Percentiles rank a stretch among this genome's conserved stretches.
Conservation (phyloP, 2,888 invertebrate species). For the Diogma glabrata region DNA sequence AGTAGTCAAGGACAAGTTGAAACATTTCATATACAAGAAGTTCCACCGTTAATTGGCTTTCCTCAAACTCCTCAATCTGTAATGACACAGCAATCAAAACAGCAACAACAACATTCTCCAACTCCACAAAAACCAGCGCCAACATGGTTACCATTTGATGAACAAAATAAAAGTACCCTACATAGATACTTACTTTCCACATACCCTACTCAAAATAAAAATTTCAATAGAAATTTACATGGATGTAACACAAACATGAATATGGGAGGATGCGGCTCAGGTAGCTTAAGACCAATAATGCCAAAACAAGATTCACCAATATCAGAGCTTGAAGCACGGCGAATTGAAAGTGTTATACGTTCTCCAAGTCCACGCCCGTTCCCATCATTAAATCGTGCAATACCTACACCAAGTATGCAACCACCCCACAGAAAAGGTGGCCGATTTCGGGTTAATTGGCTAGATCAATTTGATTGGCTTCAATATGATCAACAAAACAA, state of each 20-base stretch:
- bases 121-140: slow-evolving; percentile 20
- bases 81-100: slow-evolving; percentile 16
- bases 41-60: slow-evolving; percentile 7
- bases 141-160: slow-evolving; percentile 20
- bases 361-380: slow-evolving; percentile 29
- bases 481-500: slow-evolving; percentile 55
- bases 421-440: slow-evolving; percentile 43
- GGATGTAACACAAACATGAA: neutral
- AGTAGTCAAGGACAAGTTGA: slow-evolving; percentile 19
- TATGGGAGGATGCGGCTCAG: neutral
- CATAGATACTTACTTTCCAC: slow-evolving; percentile 17
- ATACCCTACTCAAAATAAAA: slow-evolving; percentile 4
- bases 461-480: slow-evolving; percentile 59
- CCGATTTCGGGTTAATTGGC: slow-evolving; percentile 56
- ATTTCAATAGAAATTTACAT: neutral
- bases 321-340: slow-evolving; percentile 13
- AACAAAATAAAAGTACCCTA: slow-evolving; percentile 17
- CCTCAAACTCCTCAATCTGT: neutral
- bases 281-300: neutral
- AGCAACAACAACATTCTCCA: slow-evolving; percentile 20
- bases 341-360: slow-evolving; percentile 20
- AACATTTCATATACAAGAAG: slow-evolving; percentile 12
- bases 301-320: slow-evolving; percentile 3
- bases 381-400: slow-evolving; percentile 22
- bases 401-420: slow-evolving; percentile 22